Evolutionary conservation across 2,888 invertebrate species (phyloP).

Genomic region (Pristionchus japonicus): DNA sequence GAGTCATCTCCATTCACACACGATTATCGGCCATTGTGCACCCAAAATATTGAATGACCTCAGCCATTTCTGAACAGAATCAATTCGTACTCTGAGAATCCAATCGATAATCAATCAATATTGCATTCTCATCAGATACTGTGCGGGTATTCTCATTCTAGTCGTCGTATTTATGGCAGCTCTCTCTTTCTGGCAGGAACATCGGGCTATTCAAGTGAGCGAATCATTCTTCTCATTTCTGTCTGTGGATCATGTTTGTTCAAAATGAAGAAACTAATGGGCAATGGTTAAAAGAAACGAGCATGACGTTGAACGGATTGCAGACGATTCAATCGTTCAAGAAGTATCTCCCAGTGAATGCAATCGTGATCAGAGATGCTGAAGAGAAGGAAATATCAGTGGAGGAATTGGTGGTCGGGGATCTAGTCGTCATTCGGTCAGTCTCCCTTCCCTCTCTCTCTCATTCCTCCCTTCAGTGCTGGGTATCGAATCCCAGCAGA

Average conservation of each 20-base stretch:
- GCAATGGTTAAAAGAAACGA: too few relatives aligned
- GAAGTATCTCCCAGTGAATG: constrained; percentile 65
- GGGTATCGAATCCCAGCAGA: constrained; percentile 69
- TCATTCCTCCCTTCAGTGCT: too few relatives aligned
- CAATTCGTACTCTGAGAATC: too few relatives aligned
- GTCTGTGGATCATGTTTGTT: too few relatives aligned
- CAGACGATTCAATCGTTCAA: constrained; percentile 69
- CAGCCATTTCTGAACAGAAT: too few relatives aligned
- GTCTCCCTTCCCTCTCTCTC: background rate
- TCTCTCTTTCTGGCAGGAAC: constrained; percentile 71
- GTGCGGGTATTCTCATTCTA: constrained; percentile 60
- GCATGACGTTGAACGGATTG: too few relatives aligned
- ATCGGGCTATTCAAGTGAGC: constrained; percentile 67
- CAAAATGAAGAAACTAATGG: too few relatives aligned
- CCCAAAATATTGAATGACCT: too few relatives aligned
- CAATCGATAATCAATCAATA: background rate
- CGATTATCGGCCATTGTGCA: background rate
- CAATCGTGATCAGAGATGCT: constrained; percentile 85
- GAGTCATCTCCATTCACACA: constrained; percentile 52
- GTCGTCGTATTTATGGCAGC: constrained; percentile 67
- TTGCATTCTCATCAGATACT: constrained; percentile 51
- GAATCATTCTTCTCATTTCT: too few relatives aligned
- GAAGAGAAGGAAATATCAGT: constrained; percentile 83
- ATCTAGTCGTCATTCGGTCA: constrained; percentile 69
- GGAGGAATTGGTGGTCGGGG: constrained; percentile 74